phyloP scores from a whole-genome alignment of 2,888 invertebrate species.

The Teleogryllus oceanicus region DNA sequence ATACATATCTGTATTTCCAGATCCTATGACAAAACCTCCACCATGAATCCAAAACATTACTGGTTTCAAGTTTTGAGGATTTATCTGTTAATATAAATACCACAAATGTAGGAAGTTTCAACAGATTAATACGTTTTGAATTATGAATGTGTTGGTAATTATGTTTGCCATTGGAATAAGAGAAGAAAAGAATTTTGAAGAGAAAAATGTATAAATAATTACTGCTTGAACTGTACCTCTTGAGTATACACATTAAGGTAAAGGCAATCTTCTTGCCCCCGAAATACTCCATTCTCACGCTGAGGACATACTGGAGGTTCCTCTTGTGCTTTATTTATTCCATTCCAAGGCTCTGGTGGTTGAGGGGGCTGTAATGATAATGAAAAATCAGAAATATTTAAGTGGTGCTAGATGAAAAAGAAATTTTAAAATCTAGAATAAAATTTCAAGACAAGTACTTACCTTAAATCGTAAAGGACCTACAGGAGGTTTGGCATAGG shows the following conservation, averaged over 20 bases:
- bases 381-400: not conserved
- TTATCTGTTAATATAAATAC: too few relatives aligned
- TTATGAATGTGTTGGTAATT: too few relatives aligned
- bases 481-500: constrained; percentile 29
- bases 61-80: constrained; percentile 21
- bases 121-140: too few relatives aligned
- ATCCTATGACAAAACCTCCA: constrained; percentile 41
- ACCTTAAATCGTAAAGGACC: constrained; percentile 28
- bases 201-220: too few relatives aligned
- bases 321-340: constrained; percentile 12
- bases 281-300: not conserved
- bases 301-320: constrained; percentile 25
- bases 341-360: constrained; percentile 23
- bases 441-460: not conserved
- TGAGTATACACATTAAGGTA: constrained; percentile 50
- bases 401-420: too few relatives aligned
- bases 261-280: constrained; percentile 48
- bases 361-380: constrained; percentile 23
- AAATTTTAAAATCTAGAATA: too few relatives aligned
- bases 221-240: not conserved
- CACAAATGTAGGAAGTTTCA: too few relatives aligned
- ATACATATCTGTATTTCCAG: constrained; percentile 37
- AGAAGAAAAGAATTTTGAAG: too few relatives aligned
- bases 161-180: too few relatives aligned
- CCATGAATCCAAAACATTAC: constrained; percentile 43